A percentile compares a stretch with the other conserved stretches of the same genome.
phyloP scores from a whole-genome alignment of 2,888 invertebrate species.

The Plutella xylostella region DNA sequence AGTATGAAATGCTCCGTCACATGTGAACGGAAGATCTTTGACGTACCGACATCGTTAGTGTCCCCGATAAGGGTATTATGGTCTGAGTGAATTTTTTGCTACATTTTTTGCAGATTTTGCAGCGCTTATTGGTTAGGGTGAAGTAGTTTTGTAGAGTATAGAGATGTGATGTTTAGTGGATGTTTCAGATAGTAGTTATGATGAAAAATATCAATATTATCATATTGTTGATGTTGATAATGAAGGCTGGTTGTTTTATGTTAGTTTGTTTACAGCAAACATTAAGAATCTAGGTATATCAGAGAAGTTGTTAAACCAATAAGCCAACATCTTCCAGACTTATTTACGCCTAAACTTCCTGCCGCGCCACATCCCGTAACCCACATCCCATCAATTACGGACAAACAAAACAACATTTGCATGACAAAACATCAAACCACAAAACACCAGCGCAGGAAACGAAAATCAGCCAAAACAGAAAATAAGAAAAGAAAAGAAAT shows the following conservation, averaged over 20 bases:
- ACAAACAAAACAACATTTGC: neutral
- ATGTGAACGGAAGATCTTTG: conserved; percentile 45
- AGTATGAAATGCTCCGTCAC: conserved; percentile 47
- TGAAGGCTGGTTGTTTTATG: no score
- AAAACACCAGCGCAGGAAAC: neutral
- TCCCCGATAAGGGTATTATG: conserved; percentile 43
- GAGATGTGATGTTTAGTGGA: no score
- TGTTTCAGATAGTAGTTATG: no score
- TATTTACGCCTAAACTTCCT: no score
- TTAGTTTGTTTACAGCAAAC: no score
- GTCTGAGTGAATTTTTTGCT: neutral
- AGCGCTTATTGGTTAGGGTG: neutral
- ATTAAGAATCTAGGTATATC: no score
- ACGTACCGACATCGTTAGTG: conserved; percentile 45
- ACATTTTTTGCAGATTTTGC: neutral
- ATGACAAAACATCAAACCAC: neutral
- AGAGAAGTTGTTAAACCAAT: no score
- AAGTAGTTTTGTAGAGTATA: neutral
- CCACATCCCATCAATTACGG: neutral
- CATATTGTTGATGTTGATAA: no score
- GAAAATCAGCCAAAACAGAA: neutral
- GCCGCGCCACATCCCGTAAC: no score
- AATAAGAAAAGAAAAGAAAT: conserved; percentile 24
- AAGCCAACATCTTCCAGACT: no score
- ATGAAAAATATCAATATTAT: no score